These are phyloP conservation scores for Hetaerina titia DNA, from an alignment of 2,888 invertebrate genomes.

Conservation along the genomic window DNA sequence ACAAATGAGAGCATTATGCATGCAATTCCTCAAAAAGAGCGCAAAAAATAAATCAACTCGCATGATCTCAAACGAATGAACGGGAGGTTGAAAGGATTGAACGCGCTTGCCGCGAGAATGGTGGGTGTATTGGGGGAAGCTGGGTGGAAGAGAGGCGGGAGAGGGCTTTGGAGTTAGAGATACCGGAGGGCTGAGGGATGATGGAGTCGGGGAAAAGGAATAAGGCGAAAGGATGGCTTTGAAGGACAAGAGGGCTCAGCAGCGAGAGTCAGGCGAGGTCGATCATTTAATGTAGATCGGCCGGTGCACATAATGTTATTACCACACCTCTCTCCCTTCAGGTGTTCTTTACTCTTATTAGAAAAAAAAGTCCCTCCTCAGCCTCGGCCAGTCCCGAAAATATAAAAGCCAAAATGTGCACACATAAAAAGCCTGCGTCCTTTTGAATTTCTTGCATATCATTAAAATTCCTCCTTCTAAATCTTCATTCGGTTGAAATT, in stretches of 20 bases:
- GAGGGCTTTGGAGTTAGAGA: neutral
- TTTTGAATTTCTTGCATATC: too few relatives aligned
- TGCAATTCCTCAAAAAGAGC: too few relatives aligned
- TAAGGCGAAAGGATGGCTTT: neutral
- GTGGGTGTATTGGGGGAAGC: neutral
- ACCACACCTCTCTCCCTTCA: neutral
- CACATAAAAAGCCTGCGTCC: too few relatives aligned
- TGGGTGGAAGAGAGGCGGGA: neutral
- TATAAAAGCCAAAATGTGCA: too few relatives aligned
- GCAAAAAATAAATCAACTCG: neutral
- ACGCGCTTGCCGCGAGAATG: neutral
- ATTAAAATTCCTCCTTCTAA: too few relatives aligned
- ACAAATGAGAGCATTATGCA: too few relatives aligned
- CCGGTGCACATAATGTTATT: neutral
- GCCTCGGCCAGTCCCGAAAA: too few relatives aligned
- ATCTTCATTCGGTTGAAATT: too few relatives aligned
- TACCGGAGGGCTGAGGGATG: neutral
- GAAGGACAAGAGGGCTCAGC: neutral
- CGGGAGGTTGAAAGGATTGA: neutral
- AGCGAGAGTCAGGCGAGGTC: too few relatives aligned
- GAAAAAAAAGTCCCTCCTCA: too few relatives aligned
- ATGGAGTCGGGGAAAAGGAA: neutral
- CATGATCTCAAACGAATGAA: neutral
- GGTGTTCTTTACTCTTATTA: too few relatives aligned
- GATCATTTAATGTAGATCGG: neutral